Evolutionary conservation across 2,797 vertebrate species (phyloP), one percentile per base, ranked within the genome.

Genomic region (Limnodromus scolopaceus): DNA sequence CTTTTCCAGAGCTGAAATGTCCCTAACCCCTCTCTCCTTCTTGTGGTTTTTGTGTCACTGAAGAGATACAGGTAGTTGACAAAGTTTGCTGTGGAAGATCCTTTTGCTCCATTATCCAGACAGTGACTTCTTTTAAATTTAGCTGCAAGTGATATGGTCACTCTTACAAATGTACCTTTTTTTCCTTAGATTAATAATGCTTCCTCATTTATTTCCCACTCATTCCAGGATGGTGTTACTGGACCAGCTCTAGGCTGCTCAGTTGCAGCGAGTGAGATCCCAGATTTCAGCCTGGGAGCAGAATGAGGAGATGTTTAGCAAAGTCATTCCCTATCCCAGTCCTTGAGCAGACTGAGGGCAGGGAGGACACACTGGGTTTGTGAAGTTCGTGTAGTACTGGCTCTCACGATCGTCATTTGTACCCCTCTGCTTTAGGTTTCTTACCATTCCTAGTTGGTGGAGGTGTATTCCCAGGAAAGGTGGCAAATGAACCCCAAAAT

Each of bases 1-100:
- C 91, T 97, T 95, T 95, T 93, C 57, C 84, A 94, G 79, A 94
- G 77, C 84, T 87, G 91, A 76, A 89, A 95, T 94, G 92, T 94
- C 91, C 93, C 94, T 96, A 93, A 93, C 91, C 70, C 74, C 46
- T 93, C 71, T 97, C 86, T 96, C 93, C 95, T 96, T 74, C 85
- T 75, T 74, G 46, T 1, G 8, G 55, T 96, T 95, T 97, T 96
- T 97, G 92, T 97, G 96, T 94, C 94, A 96, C 57, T 4, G n/a
- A 94, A 74, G 61, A 72, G 92, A 87, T 57, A 20, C 61, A 28
- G 36, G 80, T 74, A 93, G 78, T 88, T 84, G 66, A 83, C 55
- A 92, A 94, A 96, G 88, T 92, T 94, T 83, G 27, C 43, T 75
- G 70, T 81, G 65, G 17, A 55, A 74, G 36, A 63, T 79, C 53